A percentile compares a stretch with the other conserved stretches of the same genome.
phyloP scores from a whole-genome alignment of 2,888 invertebrate species.

The Nebria brevicollis region DNA sequence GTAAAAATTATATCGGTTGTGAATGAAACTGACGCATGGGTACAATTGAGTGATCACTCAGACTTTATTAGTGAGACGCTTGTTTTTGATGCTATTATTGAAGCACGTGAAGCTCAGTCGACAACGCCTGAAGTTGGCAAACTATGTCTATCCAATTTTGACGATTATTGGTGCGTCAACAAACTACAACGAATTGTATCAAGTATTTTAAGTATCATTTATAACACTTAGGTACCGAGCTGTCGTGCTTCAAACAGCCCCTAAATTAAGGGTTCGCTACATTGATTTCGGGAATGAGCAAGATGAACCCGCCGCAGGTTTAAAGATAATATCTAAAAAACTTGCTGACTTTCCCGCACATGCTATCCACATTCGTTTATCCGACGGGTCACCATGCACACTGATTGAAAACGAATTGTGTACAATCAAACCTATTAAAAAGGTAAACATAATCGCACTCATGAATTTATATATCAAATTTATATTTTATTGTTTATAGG shows the following conservation, averaged over 20 bases:
- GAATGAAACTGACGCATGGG: conserved; percentile 51
- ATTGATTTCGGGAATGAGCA: conserved; percentile 56
- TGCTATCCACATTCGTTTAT: conserved; percentile 50
- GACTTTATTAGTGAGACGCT: conserved; percentile 47
- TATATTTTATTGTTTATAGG: conserved; percentile 18
- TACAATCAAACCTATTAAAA: conserved; percentile 46
- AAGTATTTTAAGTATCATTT: conserved; percentile 16
- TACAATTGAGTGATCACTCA: conserved; percentile 48
- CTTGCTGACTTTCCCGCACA: conserved; percentile 51
- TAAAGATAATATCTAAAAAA: conserved; percentile 47
- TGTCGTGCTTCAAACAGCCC: conserved; percentile 49
- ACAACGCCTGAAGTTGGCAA: conserved; percentile 48
- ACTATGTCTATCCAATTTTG: conserved; percentile 51
- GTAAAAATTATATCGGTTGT: conserved; percentile 34
- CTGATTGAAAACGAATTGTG: conserved; percentile 38
- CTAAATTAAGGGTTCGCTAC: conserved; percentile 52
- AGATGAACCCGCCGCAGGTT: conserved; percentile 48
- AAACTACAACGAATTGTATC: too few species aligned
- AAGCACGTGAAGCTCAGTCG: conserved; percentile 31
- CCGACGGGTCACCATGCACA: conserved; percentile 37
- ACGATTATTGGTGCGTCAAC: conserved; percentile 52
- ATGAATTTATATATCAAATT: neutral
- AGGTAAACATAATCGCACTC: neutral
- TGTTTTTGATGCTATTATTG: conserved; percentile 45
- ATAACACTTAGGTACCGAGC: conserved; percentile 53